These are phyloP conservation scores for Pocota personata DNA, from an alignment of 2,888 invertebrate species.

Conservation along the genomic window DNA sequence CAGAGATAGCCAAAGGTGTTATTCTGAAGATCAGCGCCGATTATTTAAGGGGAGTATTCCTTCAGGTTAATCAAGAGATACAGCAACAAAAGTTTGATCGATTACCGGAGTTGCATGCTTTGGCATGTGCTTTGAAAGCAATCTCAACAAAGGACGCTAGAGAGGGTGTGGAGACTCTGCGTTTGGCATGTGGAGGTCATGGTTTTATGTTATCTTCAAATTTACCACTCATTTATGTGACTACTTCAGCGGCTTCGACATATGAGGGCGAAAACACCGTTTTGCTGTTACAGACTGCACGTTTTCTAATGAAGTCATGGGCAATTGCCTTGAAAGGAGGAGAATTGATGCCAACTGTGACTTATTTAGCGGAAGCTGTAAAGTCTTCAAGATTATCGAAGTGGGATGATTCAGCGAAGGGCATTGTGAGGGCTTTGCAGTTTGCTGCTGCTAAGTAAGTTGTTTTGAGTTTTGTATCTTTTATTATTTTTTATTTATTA, in stretches of 20 bases:
- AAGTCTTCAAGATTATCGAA: slow-evolving; percentile 71
- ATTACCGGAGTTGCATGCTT: slow-evolving; percentile 92
- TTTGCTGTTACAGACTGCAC: slow-evolving; percentile 93
- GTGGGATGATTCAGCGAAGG: slow-evolving; percentile 79
- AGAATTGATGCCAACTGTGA: slow-evolving; percentile 87
- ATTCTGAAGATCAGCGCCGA: slow-evolving; percentile 89
- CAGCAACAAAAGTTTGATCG: slow-evolving; percentile 90
- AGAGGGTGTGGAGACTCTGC: slow-evolving; percentile 89
- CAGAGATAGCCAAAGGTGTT: slow-evolving; percentile 90
- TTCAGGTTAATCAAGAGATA: slow-evolving; percentile 89
- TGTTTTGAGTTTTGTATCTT: no score
- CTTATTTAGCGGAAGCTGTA: slow-evolving; percentile 84
- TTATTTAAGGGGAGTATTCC: slow-evolving; percentile 88
- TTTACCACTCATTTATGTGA: slow-evolving; percentile 91
- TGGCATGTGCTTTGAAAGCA: slow-evolving; percentile 95
- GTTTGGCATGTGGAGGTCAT: slow-evolving; percentile 97
- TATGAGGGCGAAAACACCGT: slow-evolving; percentile 99
- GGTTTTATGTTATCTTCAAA: slow-evolving; percentile 94
- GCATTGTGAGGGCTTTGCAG: slow-evolving; percentile 83
- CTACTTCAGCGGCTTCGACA: slow-evolving; percentile 93
- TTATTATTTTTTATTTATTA: no score
- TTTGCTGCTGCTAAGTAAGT: slow-evolving; percentile 83
- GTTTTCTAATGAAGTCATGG: slow-evolving; percentile 91
- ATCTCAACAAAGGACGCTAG: slow-evolving; percentile 89
- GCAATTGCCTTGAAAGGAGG: slow-evolving; percentile 86